Evolutionary conservation across 2,113 vertebrate species (phyloP).

Genomic region (Climacteris rufus): DNA sequence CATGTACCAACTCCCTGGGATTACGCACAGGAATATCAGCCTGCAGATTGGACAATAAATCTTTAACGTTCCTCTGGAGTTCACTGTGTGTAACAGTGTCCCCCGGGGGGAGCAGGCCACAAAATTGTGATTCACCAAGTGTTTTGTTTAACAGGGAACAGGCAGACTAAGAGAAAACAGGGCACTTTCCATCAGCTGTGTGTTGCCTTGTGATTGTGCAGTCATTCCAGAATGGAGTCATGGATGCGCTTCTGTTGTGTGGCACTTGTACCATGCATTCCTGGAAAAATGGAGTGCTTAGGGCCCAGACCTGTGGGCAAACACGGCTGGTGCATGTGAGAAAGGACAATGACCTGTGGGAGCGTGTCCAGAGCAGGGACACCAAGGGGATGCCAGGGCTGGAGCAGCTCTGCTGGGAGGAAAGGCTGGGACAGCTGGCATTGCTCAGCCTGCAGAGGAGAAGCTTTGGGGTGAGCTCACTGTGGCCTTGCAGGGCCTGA

Average conservation of each 20-base stretch:
- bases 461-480: not conserved
- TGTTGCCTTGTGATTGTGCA: not conserved
- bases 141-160: not conserved
- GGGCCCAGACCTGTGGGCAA: not conserved
- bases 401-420: not conserved
- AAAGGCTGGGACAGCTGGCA: not conserved
- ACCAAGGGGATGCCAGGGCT: not conserved
- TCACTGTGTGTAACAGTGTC: not conserved
- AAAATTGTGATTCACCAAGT: not conserved
- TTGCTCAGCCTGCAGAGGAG: not conserved
- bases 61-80: not conserved
- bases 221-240: not conserved
- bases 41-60: not conserved
- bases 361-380: not conserved
- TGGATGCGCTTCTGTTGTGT: not conserved
- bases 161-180: not conserved
- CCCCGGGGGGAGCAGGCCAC: not conserved
- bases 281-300: not conserved
- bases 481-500: not conserved
- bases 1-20: not conserved
- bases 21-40: not conserved
- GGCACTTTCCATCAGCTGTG: not conserved
- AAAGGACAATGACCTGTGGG: not conserved
- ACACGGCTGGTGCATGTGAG: rapidly evolving
- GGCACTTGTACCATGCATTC: not conserved